Base-by-base conservation (phyloP, 2,888 invertebrate species). In the Ecdyonurus torrentis region DNA sequence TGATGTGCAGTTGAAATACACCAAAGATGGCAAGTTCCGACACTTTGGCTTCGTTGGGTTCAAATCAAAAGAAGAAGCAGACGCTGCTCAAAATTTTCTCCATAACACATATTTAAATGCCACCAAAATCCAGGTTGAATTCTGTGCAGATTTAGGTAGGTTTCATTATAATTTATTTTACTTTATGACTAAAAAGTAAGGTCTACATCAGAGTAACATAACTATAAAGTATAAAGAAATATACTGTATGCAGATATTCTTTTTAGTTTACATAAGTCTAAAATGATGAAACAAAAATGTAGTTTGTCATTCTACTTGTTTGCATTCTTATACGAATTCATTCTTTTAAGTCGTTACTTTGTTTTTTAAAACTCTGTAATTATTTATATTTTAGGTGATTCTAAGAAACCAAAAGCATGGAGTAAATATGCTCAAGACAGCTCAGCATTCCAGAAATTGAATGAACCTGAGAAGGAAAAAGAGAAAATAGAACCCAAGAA, bases 11-110 rank as follows among this genome's bases (percentile, higher is more conserved):
- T 75, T 98, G 5, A 98, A 97, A 74, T 96, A 89, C 71, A 93
- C 92, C 0, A 83, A 86, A 69, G 87, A 91, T 78, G 96, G 97
- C 7, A 86, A 85, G 72, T 98, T 98, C 73, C 81, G 98, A 64
- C 86, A 89, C 70, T 98, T 98, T 77, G 93, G 87, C 2, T 98
- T 98, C 72, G 78, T 99, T 68, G 98, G 98, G 5, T 98, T 84
- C 74, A 85, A 89, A 71, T 83, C 80, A 23, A 88, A 87, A 66
- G 83, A 85, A 60, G 87, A 91, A 71, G 96, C 94, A 0, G 71
- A 81, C 60, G 79, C 78, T 37, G 97, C 97, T 0, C 78, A 85
- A 37, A 78, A 86, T 20, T 84, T 85, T 71, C 91, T 93, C 68
- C 81, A 98, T 75, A 86, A 89, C 64, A 85, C 90, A 1, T 96